Percentiles rank a stretch among this genome's conserved stretches.
Evolutionary conservation across 1,140 invertebrate genomes (phyloP).

Genomic region (Atta colombica): DNA sequence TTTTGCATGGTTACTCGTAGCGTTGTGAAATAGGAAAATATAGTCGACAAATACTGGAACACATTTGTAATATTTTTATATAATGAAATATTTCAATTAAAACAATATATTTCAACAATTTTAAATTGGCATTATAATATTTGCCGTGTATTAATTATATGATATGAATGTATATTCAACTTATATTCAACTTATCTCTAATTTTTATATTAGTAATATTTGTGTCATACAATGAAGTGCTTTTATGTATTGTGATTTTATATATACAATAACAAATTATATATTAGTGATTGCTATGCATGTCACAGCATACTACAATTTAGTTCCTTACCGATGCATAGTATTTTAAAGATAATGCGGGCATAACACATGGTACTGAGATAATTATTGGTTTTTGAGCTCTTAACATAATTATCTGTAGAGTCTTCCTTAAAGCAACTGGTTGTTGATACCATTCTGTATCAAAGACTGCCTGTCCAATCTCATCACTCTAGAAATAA

Average conservation of each 20-base stretch:
- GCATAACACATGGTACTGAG: slow-evolving; percentile 68
- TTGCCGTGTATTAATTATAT: neutral
- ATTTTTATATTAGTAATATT: neutral
- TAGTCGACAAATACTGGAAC: slow-evolving; percentile 33
- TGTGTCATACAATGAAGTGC: neutral
- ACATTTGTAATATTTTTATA: neutral
- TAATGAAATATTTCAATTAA: neutral
- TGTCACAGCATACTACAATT: neutral
- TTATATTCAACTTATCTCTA: neutral
- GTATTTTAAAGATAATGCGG: slow-evolving; percentile 71
- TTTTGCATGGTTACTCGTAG: slow-evolving; percentile 33
- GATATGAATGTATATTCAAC: neutral
- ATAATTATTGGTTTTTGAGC: slow-evolving; percentile 70
- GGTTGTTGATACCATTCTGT: slow-evolving; percentile 20
- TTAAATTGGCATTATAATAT: neutral
- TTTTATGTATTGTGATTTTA: neutral
- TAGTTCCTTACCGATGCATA: slow-evolving; percentile 51
- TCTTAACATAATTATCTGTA: slow-evolving; percentile 28
- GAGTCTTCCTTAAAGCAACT: neutral
- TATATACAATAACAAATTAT: neutral
- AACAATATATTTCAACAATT: neutral
- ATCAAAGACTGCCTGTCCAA: slow-evolving; percentile 15
- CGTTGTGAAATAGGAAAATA: slow-evolving; percentile 41
- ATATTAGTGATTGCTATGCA: neutral
- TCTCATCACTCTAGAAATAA: slow-evolving; percentile 16